These are phyloP conservation scores for Drosophila insularis DNA, from an alignment of 1,140 invertebrate species.

Conservation along the genomic window DNA sequence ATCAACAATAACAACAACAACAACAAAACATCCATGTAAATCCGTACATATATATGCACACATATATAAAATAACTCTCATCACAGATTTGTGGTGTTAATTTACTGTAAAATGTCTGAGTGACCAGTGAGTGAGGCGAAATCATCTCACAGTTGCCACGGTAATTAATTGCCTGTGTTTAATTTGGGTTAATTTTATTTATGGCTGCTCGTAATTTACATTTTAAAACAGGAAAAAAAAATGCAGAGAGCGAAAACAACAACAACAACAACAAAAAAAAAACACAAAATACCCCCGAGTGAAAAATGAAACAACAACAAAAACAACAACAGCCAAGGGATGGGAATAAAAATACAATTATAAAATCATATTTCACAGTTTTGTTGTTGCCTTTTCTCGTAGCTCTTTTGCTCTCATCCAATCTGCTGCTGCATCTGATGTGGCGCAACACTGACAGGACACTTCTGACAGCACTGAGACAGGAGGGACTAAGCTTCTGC, in stretches of 20 bases:
- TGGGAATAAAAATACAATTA: conserved; percentile 32
- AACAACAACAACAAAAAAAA: too few relatives aligned
- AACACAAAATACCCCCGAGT: background rate
- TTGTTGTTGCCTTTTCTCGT: conserved; percentile 28
- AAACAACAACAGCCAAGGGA: background rate
- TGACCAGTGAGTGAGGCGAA: conserved; percentile 43
- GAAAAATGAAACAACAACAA: background rate
- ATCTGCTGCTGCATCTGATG: conserved; percentile 48
- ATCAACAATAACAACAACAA: conserved; percentile 39
- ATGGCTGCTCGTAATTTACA: conserved; percentile 70
- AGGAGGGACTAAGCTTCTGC: conserved; percentile 75
- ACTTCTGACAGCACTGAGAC: conserved; percentile 71
- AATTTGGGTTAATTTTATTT: conserved; percentile 81
- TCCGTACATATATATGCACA: background rate
- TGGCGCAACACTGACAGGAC: conserved; percentile 66
- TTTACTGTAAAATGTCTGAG: conserved; percentile 75
- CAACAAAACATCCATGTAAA: conserved; percentile 26
- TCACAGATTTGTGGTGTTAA: conserved; percentile 75
- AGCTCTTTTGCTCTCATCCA: conserved; percentile 27
- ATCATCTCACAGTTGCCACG: conserved; percentile 48
- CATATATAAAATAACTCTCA: conserved; percentile 16
- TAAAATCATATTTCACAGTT: conserved; percentile 47
- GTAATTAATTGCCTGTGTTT: conserved; percentile 80
- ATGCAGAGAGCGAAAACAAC: conserved; percentile 12
- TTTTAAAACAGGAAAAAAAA: conserved; percentile 23